phyloP scores from a whole-genome alignment of 2,113 vertebrate genomes.

The Craseonycteris thonglongyai region DNA sequence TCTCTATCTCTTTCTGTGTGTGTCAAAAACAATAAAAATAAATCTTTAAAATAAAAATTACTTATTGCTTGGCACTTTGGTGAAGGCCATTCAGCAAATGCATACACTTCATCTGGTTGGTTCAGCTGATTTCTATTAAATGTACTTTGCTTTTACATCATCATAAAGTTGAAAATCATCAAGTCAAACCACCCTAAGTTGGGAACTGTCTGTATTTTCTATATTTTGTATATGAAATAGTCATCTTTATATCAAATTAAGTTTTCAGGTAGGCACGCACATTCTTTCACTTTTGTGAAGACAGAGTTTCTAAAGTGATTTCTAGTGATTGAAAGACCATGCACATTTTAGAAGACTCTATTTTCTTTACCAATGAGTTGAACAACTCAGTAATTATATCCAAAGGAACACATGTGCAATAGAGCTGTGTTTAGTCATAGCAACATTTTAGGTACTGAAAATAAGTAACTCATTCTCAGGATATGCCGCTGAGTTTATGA shows the following conservation, averaged over 20 bases:
- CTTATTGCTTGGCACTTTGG: neutral
- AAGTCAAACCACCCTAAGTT: neutral
- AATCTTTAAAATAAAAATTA: neutral
- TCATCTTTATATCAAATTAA: neutral
- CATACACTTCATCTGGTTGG: neutral
- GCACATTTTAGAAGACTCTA: neutral
- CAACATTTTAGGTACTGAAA: neutral
- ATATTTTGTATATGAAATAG: neutral
- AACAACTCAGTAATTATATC: neutral
- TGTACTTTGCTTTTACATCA: neutral
- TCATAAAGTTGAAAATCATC: neutral
- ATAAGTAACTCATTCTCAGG: neutral
- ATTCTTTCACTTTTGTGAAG: neutral
- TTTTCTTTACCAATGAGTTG: neutral
- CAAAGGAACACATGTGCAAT: neutral
- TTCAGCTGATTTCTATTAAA: neutral
- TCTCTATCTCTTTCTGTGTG: no score
- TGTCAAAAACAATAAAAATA: conserved; percentile 23
- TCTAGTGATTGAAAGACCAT: neutral
- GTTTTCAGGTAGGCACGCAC: neutral
- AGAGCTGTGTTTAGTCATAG: neutral
- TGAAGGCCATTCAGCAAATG: neutral
- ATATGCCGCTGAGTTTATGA: neutral
- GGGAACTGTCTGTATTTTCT: neutral
- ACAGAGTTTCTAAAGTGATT: neutral